Evolutionary conservation across 2,113 vertebrate genomes (phyloP).

Genomic region (Trachemys scripta): DNA sequence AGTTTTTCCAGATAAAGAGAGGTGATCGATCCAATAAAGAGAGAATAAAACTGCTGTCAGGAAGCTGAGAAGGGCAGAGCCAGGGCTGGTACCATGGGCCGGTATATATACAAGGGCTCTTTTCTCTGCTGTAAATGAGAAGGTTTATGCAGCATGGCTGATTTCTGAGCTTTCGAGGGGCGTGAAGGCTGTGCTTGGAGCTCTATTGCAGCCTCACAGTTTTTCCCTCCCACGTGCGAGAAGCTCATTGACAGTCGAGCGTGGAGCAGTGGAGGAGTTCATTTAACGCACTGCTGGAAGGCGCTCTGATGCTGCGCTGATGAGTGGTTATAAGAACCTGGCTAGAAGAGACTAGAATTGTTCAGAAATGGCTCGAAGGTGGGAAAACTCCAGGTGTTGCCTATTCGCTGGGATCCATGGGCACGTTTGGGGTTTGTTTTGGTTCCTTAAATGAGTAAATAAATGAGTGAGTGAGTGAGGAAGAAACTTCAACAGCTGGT

Average conservation of each 20-base stretch:
- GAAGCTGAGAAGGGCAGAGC: not conserved
- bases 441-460: not conserved
- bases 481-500: fast-evolving
- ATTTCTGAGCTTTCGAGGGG: not conserved
- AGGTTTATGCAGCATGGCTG: not conserved
- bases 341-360: not conserved
- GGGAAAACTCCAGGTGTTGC: not conserved
- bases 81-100: not conserved
- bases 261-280: not conserved
- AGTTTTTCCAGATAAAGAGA: not conserved
- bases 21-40: not conserved
- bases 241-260: fast-evolving
- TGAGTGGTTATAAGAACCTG: not conserved
- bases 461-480: not conserved
- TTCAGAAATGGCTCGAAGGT: not conserved
- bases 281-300: not conserved
- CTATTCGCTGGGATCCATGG: fast-evolving
- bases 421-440: fast-evolving
- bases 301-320: not conserved
- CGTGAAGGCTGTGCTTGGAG: not conserved
- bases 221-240: not conserved
- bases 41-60: not conserved
- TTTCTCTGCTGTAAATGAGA: not conserved
- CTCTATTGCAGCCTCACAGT: not conserved
- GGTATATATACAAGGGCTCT: not conserved